Conservation (phyloP, 1,140 invertebrate species). For the Apis dorsata region DNA sequence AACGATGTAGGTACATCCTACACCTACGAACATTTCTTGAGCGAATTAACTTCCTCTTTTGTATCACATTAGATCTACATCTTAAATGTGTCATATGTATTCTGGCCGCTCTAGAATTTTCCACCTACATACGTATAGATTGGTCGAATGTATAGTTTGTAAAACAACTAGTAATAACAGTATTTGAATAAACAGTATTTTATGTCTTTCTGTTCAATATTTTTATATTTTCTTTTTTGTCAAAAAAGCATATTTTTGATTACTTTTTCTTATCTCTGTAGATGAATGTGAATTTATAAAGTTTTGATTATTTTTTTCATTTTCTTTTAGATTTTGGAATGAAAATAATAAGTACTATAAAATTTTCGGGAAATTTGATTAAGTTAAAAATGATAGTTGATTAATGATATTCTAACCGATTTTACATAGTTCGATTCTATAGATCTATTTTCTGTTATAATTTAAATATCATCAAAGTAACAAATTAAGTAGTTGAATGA, state of each 20-base stretch:
- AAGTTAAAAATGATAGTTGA: not conserved
- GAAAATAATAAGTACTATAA: no score
- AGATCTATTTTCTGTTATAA: not conserved
- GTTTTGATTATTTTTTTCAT: slow-evolving; percentile 8
- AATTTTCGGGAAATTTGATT: not conserved
- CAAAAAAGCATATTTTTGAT: not conserved
- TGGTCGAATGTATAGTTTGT: not conserved
- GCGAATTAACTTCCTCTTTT: slow-evolving; percentile 35
- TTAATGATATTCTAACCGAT: no score
- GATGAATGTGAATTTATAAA: not conserved
- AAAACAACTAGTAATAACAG: not conserved
- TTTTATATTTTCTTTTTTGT: not conserved
- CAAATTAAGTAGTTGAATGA: not conserved
- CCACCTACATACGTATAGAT: slow-evolving; percentile 3
- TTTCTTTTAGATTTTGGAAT: not conserved
- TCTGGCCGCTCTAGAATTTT: slow-evolving; percentile 1
- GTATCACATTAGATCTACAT: not conserved
- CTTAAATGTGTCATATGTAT: not conserved
- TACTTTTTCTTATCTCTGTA: not conserved
- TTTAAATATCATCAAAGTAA: not conserved
- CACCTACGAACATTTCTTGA: slow-evolving; percentile 33
- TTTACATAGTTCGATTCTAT: not conserved
- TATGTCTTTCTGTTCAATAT: not conserved
- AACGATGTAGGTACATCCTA: slow-evolving; percentile 23
- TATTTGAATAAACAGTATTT: not conserved